Conservation (phyloP, 2,113 vertebrate species). For the Nicator chloris region DNA sequence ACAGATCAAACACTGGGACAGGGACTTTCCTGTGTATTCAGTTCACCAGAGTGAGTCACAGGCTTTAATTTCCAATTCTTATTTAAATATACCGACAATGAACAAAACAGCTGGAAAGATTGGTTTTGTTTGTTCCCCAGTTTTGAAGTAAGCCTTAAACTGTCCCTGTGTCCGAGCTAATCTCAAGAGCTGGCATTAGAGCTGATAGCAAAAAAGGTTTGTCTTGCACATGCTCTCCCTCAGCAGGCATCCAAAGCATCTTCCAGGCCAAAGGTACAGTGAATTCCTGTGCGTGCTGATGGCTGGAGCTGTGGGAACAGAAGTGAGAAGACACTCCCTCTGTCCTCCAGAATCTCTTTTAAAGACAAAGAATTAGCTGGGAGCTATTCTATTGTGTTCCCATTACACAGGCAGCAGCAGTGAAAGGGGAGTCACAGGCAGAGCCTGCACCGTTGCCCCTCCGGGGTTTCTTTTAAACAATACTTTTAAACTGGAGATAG, state of each 20-base stretch:
- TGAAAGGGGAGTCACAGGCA: background rate
- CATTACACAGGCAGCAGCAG: background rate
- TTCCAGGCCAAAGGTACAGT: background rate
- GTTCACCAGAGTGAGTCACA: background rate
- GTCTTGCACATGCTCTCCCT: background rate
- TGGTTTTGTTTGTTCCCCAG: background rate
- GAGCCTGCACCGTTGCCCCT: background rate
- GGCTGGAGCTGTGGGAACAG: background rate
- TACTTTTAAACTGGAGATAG: background rate
- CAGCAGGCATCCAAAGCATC: background rate
- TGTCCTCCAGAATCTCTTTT: background rate
- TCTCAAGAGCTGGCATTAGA: constrained; percentile 3
- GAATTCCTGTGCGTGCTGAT: background rate
- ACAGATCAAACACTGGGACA: constrained; percentile 43
- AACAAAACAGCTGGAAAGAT: background rate
- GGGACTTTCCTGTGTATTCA: constrained; percentile 23
- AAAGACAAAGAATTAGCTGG: background rate
- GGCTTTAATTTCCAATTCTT: constrained; percentile 38
- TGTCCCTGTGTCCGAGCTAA: background rate
- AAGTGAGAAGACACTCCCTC: background rate
- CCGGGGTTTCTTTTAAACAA: background rate
- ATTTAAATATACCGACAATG: constrained; percentile 12
- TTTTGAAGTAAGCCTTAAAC: background rate
- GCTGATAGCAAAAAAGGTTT: background rate
- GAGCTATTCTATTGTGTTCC: background rate